phyloP scores from a whole-genome alignment of 2,888 invertebrate species.

The Ectropis crepuscularia region DNA sequence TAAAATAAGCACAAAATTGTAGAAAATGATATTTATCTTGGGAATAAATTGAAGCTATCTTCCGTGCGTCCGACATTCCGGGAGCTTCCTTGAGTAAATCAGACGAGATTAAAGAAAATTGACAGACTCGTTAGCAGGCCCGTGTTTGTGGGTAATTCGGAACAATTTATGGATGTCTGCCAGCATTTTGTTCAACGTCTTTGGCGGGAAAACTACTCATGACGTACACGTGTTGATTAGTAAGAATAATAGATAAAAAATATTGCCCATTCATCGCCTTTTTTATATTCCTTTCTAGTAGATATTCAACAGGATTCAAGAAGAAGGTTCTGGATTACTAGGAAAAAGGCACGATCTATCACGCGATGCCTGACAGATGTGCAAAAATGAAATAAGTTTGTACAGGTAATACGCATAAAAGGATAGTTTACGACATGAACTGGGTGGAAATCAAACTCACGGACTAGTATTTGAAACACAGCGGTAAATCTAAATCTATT shows the following conservation, averaged over 20 bases:
- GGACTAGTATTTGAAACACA: too few relatives aligned
- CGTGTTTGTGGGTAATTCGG: slow-evolving; percentile 30
- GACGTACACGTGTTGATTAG: neutral
- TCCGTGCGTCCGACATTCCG: slow-evolving; percentile 17
- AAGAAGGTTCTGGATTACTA: too few relatives aligned
- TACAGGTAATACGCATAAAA: too few relatives aligned
- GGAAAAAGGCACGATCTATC: too few relatives aligned
- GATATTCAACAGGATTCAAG: too few relatives aligned
- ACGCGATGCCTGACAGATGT: too few relatives aligned
- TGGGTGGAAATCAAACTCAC: too few relatives aligned
- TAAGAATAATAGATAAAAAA: neutral
- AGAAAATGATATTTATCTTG: slow-evolving; percentile 10
- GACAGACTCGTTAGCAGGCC: slow-evolving; percentile 25
- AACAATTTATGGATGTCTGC: slow-evolving; percentile 29
- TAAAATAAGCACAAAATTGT: slow-evolving; percentile 10
- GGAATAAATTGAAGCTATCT: slow-evolving; percentile 14
- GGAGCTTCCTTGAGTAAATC: slow-evolving; percentile 28
- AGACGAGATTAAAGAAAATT: slow-evolving; percentile 30
- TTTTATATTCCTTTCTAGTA: too few relatives aligned
- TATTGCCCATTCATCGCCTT: too few relatives aligned
- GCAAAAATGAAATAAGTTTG: too few relatives aligned
- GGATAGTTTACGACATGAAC: too few relatives aligned
- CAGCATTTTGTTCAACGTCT: slow-evolving; percentile 6
- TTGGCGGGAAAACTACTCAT: neutral
- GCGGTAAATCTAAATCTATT: too few relatives aligned